phyloP scores from a whole-genome alignment of 1,140 invertebrate species.

The Drosophila parvula region DNA sequence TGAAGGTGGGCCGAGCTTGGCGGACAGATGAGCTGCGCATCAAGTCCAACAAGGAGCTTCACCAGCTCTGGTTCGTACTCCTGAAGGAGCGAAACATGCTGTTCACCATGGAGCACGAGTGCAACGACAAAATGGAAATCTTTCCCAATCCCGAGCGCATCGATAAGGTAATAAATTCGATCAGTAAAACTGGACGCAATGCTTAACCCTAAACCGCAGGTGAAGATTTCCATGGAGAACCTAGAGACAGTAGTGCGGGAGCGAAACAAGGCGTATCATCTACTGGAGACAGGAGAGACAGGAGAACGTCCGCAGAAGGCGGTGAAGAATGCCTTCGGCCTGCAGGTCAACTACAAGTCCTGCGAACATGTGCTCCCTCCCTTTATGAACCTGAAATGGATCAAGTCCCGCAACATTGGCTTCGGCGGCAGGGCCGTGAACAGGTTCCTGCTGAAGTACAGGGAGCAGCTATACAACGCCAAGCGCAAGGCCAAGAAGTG shows the following conservation, averaged over 20 bases:
- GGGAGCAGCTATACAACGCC: constrained; percentile 87
- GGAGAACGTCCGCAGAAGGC: constrained; percentile 88
- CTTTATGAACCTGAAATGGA: constrained; percentile 87
- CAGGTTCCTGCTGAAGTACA: constrained; percentile 87
- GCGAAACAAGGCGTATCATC: constrained; percentile 95
- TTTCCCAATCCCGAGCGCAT: constrained; percentile 98
- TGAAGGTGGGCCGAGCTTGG: constrained; percentile 96
- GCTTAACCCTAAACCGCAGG: constrained; percentile 19
- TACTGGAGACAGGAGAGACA: constrained; percentile 94
- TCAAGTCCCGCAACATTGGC: constrained; percentile 84
- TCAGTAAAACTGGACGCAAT: not conserved
- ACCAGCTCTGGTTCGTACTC: constrained; percentile 98
- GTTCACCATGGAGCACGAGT: constrained; percentile 96
- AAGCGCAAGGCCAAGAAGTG: constrained; percentile 86
- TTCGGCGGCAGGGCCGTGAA: constrained; percentile 85
- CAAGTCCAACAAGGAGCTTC: constrained; percentile 98
- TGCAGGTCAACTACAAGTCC: constrained; percentile 85
- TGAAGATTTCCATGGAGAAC: constrained; percentile 97
- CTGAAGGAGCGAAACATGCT: constrained; percentile 99
- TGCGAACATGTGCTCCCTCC: constrained; percentile 86
- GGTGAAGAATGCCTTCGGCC: constrained; percentile 87
- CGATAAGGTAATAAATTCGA: constrained; percentile 90
- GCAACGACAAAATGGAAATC: constrained; percentile 87
- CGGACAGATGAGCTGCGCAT: constrained; percentile 94
- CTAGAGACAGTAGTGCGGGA: constrained; percentile 96